Base-by-base conservation (phyloP, 1,140 invertebrate genomes). In the Atta colombica region DNA sequence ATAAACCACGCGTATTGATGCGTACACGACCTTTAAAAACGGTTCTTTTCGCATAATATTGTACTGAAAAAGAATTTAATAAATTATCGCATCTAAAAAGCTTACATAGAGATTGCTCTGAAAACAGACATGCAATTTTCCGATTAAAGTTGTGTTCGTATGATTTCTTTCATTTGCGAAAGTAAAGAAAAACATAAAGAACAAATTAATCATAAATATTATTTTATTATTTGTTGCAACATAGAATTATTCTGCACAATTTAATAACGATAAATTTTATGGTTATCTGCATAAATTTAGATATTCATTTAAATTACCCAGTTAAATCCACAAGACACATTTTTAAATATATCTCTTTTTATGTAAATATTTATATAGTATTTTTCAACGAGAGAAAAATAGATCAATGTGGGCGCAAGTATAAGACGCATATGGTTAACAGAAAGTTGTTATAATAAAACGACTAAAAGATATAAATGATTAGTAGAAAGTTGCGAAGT, bases 11-110 rank as follows among this genome's bases (percentile, higher is more conserved):
- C 51, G 49, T 63, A 75, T 68, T 31, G 77, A 86, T 31, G 85
- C 77, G 58, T 69, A 28, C 53, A 35, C 66, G 45, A 63, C 77
- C 66, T 86, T 86, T 55, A 65, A 51, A 63, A 69, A 82, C 61
- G n/a, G 53, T 28, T 69, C 28, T 85, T 51, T 68, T 28, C 18
- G 21, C 49, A 14, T 16, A 77, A 51, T 16, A 16, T 16, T 16
- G 18, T 61, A 49, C 21, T 49, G 39, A 81, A 72, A 71, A 53
- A 35, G 18, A 84, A 31, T 61, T 39, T 31, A 84, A 51, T 53
- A 31, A 35, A 74, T 45, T 71, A 61, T 74, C 10, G 25, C 25
- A 7, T 68, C 35, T 35, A 21, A 69, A 21, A 2, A 28, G 12
- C 66, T 63, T 49, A 16, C 3, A 31, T 0, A 28, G 63, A 77